Evolutionary conservation across 2,888 invertebrate species (phyloP), one percentile per base, ranked within the genome.

Genomic region (Cephus sareptanus): DNA sequence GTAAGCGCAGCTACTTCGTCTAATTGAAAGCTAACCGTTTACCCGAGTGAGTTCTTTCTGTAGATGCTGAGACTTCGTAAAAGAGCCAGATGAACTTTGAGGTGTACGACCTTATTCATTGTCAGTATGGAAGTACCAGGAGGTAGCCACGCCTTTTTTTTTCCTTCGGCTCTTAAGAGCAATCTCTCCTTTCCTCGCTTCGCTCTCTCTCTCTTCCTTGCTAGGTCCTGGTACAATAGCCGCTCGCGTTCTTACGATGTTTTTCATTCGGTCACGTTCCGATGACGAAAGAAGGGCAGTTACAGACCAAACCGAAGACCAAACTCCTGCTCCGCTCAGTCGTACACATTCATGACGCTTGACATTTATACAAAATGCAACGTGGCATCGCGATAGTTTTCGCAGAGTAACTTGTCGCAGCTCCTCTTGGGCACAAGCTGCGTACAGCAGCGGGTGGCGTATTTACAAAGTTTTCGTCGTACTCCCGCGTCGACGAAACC

Each of bases 191-290:
- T 56, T 9, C 15, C 56, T 73, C 37, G 37, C 13, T 3, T 37
- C 3, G 37, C 11, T 71, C 73, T 6, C 40, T n/a, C 13, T 71
- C 40, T 33, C 77, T 70, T 34, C 30, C 69, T 34, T 23, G 33
- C 56, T 69, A 30, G 1, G n/a, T 33, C 37, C 13, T 71, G 68
- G 76, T 23, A 68, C 76, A 73, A 76, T 76, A 73, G 73, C 75
- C 73, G 77, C 79, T 77, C 77, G 80, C 33, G 69, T 70, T 35
- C 77, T 69, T 74, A 76, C 40, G 31, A 74, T 81, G 77, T 81
- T 79, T 81, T 79, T 79, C 76, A 81, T 74, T 76, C 75, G 56
- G 79, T 81, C 81, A 81, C 81, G 81, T 81, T 79, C 78, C 56
- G 56, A 56, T 56, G 56, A 56, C 56, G 56, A 56, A 23, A 56